phyloP scores from a whole-genome alignment of 2,113 vertebrate genomes.

The Cyprinodon brontotheroides region DNA sequence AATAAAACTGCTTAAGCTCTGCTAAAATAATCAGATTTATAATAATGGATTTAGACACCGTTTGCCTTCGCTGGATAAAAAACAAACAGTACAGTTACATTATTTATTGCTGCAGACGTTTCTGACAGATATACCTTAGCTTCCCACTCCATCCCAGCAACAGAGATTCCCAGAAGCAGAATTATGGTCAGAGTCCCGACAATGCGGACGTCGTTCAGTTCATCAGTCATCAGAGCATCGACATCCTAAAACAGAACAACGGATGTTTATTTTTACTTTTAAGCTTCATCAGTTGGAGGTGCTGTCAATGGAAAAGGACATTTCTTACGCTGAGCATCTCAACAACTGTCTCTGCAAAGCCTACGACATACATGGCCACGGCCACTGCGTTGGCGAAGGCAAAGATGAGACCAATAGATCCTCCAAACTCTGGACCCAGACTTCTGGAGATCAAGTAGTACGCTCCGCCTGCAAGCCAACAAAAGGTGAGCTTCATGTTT shows the following conservation, averaged over 20 bases:
- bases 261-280: rapidly evolving
- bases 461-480: slow-evolving; percentile 82
- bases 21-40: no score
- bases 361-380: slow-evolving; percentile 98
- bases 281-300: rapidly evolving
- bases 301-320: rapidly evolving
- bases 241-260: slow-evolving; percentile 80
- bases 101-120: background rate
- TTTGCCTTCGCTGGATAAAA: no score
- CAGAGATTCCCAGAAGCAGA: slow-evolving; percentile 91
- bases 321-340: slow-evolving; percentile 89
- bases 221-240: slow-evolving; percentile 89
- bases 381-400: slow-evolving; percentile 97
- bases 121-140: slow-evolving; percentile 83
- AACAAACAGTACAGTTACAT: no score
- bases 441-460: slow-evolving; percentile 98
- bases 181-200: slow-evolving; percentile 95
- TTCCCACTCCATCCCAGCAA: slow-evolving; percentile 99
- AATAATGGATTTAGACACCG: no score
- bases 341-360: slow-evolving; percentile 97
- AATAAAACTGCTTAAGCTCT: no score
- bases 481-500: background rate
- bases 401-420: slow-evolving; percentile 96
- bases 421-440: slow-evolving; percentile 95
- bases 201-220: slow-evolving; percentile 93